Percentiles rank a stretch among this genome's conserved stretches.
Conservation (phyloP, 2,888 invertebrate species). For the Andrena fulva region DNA sequence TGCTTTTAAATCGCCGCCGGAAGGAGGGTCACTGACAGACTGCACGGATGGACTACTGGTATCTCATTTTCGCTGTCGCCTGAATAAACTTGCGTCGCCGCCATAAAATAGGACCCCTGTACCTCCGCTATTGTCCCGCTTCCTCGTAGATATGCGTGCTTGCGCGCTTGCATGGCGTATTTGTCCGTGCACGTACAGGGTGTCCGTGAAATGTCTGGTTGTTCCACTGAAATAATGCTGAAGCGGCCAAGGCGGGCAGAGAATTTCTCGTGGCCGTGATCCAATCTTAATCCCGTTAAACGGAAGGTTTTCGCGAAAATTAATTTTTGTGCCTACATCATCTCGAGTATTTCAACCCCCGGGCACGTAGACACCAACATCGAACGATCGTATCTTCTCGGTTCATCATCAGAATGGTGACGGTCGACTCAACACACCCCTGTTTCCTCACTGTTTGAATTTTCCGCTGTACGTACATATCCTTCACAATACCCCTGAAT, state of each 20-base stretch:
- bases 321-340: not conserved
- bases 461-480: constrained; percentile 12
- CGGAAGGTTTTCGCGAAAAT: not conserved
- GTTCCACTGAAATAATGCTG: not conserved
- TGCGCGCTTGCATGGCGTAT: not conserved
- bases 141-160: constrained; percentile 14
- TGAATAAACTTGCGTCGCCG: constrained; percentile 20
- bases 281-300: not conserved
- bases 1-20: constrained; percentile 9
- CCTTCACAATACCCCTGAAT: not conserved
- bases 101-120: constrained; percentile 7
- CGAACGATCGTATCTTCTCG: not conserved
- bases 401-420: constrained; percentile 14
- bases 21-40: constrained; percentile 6
- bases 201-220: not conserved
- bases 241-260: too few relatives aligned
- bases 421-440: constrained; percentile 36
- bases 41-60: not conserved
- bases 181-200: not conserved
- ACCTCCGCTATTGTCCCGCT: constrained; percentile 24
- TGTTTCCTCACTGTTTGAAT: constrained; percentile 30
- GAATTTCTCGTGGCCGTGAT: not conserved
- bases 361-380: not conserved
- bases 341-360: not conserved
- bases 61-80: constrained; percentile 30